phyloP scores from a whole-genome alignment of 2,797 vertebrate genomes.

The Huso huso region DNA sequence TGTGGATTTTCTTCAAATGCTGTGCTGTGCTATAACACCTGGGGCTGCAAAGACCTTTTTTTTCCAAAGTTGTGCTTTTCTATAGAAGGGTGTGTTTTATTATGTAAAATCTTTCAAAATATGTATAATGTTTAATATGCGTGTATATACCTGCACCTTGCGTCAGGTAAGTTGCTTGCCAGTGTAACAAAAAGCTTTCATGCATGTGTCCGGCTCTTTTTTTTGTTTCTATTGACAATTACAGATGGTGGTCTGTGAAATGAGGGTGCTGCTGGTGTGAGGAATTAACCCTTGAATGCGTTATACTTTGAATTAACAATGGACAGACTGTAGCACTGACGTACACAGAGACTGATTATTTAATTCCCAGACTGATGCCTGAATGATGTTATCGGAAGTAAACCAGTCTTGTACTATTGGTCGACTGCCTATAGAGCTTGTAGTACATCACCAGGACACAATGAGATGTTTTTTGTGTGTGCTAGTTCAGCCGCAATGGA shows the following conservation, averaged over 20 bases:
- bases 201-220: background rate
- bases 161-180: background rate
- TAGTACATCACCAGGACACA: too few relatives aligned
- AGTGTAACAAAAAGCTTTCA: background rate
- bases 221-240: background rate
- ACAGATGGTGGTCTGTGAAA: background rate
- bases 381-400: too few relatives aligned
- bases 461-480: too few relatives aligned
- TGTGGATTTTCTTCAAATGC: conserved; percentile 36
- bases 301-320: background rate
- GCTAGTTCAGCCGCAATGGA: too few relatives aligned
- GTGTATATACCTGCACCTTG: background rate
- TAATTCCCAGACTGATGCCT: conserved; percentile 20
- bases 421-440: too few relatives aligned
- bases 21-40: conserved; percentile 37
- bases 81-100: conserved; percentile 1
- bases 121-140: background rate
- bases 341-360: conserved; percentile 12
- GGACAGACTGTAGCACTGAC: conserved; percentile 12
- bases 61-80: background rate
- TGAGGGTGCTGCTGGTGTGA: background rate
- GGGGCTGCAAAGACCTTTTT: conserved; percentile 1
- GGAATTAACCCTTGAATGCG: background rate
- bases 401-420: too few relatives aligned
- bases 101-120: background rate